Conservation (phyloP, 2,113 vertebrate genomes). For the Grammomys surdaster region DNA sequence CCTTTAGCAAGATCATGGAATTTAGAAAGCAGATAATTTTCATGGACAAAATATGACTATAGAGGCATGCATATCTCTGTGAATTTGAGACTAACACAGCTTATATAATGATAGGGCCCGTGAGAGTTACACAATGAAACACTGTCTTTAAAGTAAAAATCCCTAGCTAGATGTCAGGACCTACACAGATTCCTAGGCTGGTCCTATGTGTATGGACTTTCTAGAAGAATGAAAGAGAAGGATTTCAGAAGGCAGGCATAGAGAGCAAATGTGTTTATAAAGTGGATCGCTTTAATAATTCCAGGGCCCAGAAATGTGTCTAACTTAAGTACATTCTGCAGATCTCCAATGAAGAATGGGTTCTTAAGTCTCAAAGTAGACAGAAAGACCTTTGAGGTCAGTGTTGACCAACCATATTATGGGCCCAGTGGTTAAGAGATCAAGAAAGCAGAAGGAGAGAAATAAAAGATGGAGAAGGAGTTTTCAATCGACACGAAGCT, state of each 20-base stretch:
- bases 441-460: neutral
- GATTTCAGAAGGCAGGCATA: neutral
- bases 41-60: neutral
- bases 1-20: neutral
- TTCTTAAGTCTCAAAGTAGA: neutral
- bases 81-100: neutral
- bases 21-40: conserved; percentile 13
- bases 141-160: neutral
- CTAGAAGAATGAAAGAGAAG: neutral
- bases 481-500: neutral
- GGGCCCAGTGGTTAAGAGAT: neutral
- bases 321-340: neutral
- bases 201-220: neutral
- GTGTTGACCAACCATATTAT: neutral
- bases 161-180: neutral
- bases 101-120: neutral
- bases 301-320: neutral
- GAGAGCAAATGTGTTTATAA: neutral
- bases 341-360: neutral
- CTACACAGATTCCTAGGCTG: neutral
- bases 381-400: neutral
- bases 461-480: neutral
- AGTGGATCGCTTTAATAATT: neutral
- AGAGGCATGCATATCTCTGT: neutral
- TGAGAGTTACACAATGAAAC: neutral